Conservation (phyloP, 2,113 vertebrate genomes). For the Eptesicus fuscus region DNA sequence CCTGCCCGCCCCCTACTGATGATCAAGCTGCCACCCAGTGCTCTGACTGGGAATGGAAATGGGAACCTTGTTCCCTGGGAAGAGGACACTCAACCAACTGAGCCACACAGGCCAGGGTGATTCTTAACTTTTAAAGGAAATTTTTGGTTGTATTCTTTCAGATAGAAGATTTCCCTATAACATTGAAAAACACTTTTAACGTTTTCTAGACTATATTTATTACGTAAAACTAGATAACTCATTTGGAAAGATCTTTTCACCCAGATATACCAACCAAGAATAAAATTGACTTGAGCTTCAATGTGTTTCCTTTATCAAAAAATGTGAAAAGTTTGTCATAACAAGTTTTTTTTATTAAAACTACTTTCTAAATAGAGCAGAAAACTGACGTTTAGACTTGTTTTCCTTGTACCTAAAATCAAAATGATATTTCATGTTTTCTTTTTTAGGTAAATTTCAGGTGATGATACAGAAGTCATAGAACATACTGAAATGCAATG, state of each 20-base stretch:
- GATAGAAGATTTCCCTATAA: neutral
- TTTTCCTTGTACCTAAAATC: constrained; percentile 27
- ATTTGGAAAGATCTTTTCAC: neutral
- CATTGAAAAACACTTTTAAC: neutral
- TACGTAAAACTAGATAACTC: neutral
- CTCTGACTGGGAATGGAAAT: neutral
- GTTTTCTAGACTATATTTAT: neutral
- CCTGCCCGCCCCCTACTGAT: neutral
- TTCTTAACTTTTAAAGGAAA: neutral
- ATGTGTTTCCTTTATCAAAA: constrained; percentile 19
- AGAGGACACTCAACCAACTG: neutral
- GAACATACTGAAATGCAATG: constrained; percentile 53
- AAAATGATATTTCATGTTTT: constrained; percentile 42
- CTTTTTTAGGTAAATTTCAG: constrained; percentile 94
- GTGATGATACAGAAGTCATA: constrained; percentile 98
- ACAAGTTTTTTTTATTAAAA: constrained; percentile 34
- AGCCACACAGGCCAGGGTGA: neutral
- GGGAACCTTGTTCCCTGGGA: neutral
- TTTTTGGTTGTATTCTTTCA: neutral
- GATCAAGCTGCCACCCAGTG: neutral
- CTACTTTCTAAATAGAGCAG: neutral
- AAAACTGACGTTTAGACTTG: constrained; percentile 13
- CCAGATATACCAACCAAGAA: constrained; percentile 6
- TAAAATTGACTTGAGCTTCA: constrained; percentile 12
- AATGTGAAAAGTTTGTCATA: neutral